Conservation (phyloP, 2,888 invertebrate genomes). For the Drosophila glabriapex region DNA sequence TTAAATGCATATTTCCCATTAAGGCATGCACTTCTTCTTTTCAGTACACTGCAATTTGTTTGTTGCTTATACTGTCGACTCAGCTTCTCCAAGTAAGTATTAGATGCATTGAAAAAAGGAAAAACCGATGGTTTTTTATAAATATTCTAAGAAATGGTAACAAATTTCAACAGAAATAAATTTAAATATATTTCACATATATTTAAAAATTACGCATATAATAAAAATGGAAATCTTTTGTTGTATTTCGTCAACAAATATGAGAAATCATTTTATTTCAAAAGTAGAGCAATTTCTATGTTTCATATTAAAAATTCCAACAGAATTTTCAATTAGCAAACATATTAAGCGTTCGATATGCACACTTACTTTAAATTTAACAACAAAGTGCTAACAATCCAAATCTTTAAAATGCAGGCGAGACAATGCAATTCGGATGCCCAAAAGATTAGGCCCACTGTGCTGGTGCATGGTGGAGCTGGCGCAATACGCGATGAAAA, state of each 20-base stretch:
- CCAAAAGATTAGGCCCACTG: conserved; percentile 84
- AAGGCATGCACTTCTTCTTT: not conserved
- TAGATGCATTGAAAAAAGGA: not conserved
- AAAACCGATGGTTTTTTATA: not conserved
- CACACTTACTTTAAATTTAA: not conserved
- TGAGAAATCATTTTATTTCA: not conserved
- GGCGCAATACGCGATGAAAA: conserved; percentile 89
- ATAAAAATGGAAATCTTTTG: not conserved
- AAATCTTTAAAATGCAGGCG: not conserved
- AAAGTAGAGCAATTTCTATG: not conserved
- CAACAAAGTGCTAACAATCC: not conserved
- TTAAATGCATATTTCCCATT: not conserved
- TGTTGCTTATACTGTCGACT: not conserved
- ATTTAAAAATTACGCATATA: not conserved
- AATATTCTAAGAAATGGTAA: not conserved
- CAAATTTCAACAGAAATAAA: not conserved
- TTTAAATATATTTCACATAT: not conserved
- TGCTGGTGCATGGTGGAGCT: conserved; percentile 93
- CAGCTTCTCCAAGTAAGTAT: not conserved
- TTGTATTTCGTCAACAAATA: not conserved
- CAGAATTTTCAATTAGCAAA: not conserved
- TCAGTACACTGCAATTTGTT: not conserved
- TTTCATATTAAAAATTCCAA: not conserved
- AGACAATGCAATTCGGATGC: too few relatives aligned
- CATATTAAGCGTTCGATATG: conserved; percentile 12